Conservation (phyloP, 2,888 invertebrate species). For the Coelinius sp. region DNA sequence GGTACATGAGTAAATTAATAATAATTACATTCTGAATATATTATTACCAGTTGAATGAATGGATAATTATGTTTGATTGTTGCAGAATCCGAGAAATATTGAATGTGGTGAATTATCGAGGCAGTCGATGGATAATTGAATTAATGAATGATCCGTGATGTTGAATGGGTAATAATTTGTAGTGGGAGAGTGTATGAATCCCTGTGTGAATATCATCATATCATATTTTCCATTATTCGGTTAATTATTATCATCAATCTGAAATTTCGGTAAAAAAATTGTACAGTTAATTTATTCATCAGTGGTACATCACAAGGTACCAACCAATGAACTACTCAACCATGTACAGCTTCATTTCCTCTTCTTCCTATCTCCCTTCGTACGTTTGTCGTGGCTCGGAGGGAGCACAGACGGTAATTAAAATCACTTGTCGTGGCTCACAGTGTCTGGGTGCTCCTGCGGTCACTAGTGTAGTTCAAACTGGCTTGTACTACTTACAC, state of each 20-base stretch:
- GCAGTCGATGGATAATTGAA: neutral
- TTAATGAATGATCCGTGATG: conserved; percentile 7
- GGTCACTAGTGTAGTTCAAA: conserved; percentile 28
- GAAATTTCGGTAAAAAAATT: too few relatives aligned
- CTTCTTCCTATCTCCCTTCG: conserved; percentile 39
- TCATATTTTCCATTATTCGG: neutral
- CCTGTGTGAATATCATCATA: neutral
- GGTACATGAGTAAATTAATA: too few relatives aligned
- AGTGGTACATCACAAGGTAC: neutral
- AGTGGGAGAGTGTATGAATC: neutral
- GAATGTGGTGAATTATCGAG: conserved; percentile 9
- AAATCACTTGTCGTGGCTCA: conserved; percentile 54
- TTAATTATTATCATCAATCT: neutral
- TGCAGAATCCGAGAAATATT: conserved; percentile 7
- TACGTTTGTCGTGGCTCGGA: conserved; percentile 39
- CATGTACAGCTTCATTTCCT: conserved; percentile 41
- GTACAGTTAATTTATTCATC: neutral
- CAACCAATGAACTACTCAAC: neutral
- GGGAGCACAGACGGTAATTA: conserved; percentile 44
- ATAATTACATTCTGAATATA: too few relatives aligned
- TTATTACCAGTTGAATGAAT: conserved; percentile 11
- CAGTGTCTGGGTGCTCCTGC: conserved; percentile 36
- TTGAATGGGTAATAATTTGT: conserved; percentile 3
- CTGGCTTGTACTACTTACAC: conserved; percentile 5
- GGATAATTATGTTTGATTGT: conserved; percentile 17